Evolutionary conservation across 2,113 vertebrate genomes (phyloP).

Genomic region (Lucifuga dentata): DNA sequence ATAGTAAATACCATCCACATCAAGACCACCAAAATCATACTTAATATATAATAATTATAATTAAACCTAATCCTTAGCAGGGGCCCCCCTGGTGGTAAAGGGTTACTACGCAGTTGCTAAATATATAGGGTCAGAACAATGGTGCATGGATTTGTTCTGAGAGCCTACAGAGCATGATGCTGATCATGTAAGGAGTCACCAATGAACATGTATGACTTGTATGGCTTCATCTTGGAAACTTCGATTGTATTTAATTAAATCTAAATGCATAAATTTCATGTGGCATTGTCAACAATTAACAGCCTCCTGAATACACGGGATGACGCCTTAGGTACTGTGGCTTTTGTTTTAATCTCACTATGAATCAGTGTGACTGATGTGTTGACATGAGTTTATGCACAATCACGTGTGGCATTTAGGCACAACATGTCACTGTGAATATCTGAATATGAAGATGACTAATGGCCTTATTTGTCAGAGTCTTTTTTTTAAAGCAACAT

Average conservation of each 20-base stretch:
- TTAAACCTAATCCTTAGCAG: no score
- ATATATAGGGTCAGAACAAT: no score
- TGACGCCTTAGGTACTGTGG: slow-evolving; percentile 60
- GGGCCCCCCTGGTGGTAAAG: no score
- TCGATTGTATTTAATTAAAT: slow-evolving; percentile 71
- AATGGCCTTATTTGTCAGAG: slow-evolving; percentile 15
- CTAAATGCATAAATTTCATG: slow-evolving; percentile 63
- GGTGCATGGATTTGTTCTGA: neutral
- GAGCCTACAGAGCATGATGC: slow-evolving; percentile 1
- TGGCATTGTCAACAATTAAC: slow-evolving; percentile 74
- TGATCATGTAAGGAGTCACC: slow-evolving; percentile 30
- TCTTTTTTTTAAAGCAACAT: slow-evolving; percentile 18
- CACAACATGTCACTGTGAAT: slow-evolving; percentile 56
- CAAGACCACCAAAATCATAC: no score
- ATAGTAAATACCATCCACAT: no score
- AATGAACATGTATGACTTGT: slow-evolving; percentile 38
- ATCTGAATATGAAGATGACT: slow-evolving; percentile 41
- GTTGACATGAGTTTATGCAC: slow-evolving; percentile 37
- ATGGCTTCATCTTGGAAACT: slow-evolving; percentile 52
- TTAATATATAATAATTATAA: no score
- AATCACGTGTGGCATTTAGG: slow-evolving; percentile 49
- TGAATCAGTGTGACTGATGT: slow-evolving; percentile 69
- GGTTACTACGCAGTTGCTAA: no score
- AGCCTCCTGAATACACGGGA: slow-evolving; percentile 33
- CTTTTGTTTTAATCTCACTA: slow-evolving; percentile 60